Percentiles rank a stretch among this genome's conserved stretches.
These are phyloP conservation scores for Chondrosia reniformis DNA, from an alignment of 37 sponge, comb jelly and placozoan genomes.

Conservation along the genomic window DNA sequence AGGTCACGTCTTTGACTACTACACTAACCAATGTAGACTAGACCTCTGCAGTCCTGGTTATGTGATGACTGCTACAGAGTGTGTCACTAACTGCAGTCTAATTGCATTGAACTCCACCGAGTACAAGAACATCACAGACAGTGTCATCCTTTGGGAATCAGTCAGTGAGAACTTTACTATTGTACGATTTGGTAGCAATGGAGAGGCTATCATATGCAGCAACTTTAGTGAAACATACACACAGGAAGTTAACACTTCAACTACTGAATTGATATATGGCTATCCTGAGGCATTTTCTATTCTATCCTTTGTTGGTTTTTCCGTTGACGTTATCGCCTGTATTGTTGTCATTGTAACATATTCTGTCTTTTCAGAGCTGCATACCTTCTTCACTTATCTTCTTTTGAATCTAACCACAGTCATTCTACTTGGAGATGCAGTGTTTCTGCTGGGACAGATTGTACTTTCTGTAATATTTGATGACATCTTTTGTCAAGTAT, in stretches of 20 bases:
- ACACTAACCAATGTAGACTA: no score
- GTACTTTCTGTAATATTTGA: not conserved
- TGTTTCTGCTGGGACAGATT: not conserved
- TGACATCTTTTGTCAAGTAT: not conserved
- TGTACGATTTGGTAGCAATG: not conserved
- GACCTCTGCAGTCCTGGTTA: no score
- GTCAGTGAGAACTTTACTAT: not conserved
- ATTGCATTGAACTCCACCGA: not conserved
- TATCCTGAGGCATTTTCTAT: constrained; percentile 2
- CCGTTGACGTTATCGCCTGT: constrained; percentile 36
- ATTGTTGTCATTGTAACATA: constrained; percentile 39
- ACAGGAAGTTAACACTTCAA: not conserved
- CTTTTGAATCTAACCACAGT: constrained; percentile 38
- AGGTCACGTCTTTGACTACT: no score
- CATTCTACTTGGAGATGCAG: constrained; percentile 5
- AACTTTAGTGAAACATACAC: constrained; percentile 7
- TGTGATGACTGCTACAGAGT: no score
- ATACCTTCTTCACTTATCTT: constrained; percentile 30
- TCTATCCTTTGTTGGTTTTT: constrained; percentile 50
- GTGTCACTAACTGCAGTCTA: not conserved
- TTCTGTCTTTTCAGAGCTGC: constrained; percentile 36
- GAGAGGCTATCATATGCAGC: constrained; percentile 26
- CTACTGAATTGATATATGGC: not conserved
- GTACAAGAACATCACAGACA: no score
- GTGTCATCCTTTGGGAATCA: not conserved